Base-by-base conservation (phyloP, 2,888 invertebrate species). In the Eulithis testata region DNA sequence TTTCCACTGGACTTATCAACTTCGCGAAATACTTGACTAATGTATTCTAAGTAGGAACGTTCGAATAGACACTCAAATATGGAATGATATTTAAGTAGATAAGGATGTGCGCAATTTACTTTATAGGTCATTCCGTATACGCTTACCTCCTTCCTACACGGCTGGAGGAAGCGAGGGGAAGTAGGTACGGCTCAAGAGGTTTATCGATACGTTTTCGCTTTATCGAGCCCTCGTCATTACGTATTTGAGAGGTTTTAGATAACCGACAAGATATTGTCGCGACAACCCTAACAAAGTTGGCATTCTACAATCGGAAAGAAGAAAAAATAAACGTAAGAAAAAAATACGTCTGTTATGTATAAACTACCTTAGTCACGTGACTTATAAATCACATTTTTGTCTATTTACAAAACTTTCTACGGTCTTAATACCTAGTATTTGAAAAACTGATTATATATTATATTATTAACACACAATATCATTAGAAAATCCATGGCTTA, bases 61-160 rank as follows among this genome's bases (percentile, higher is more conserved):
- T n/a, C 27, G 11, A n/a, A 14, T 36, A 14, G 43, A 53, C 49
- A 44, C 21, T 55, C 37, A 53, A 45, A 53, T 12, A 49, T 60
- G 52, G 27, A 44, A 54, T 43, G 64, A 60, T 66, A 65, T 67
- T 64, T 63, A 54, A 69, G 65, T 44, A 71, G 66, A 70, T 69
- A 68, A 65, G 73, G 69, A 71, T 63, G 66, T 65, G 54, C n/a
- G 66, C 73, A 69, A 73, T 71, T 71, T 69, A 67, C 68, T 73
- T 73, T 71, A 73, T 70, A 66, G 68, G 67, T 65, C 40, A 40
- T 70, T 57, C 59, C 58, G 49, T 56, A 56, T 66, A 65, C 53
- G 47, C 12, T 1, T 21, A 21, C 21, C 21, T 21, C 21, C 21
- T 36, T 6, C 60, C 43, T 60, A 52, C 63, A 65, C 43, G 47